A percentile compares a stretch with the other conserved stretches of the same genome.
Evolutionary conservation across 2,113 vertebrate genomes (phyloP).

Genomic region (Spea multiplicata): DNA sequence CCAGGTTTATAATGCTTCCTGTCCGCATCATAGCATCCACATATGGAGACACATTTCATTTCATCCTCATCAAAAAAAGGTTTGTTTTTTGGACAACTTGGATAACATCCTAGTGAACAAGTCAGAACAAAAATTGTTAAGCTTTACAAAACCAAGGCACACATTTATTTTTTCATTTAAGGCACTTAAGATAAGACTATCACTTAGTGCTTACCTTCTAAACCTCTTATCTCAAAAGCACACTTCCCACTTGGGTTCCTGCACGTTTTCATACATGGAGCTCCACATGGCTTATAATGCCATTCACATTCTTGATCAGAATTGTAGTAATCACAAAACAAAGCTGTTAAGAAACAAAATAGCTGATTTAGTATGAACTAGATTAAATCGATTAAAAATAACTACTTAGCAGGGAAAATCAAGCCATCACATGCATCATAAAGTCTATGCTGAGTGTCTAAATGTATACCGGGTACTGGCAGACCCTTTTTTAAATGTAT

Average conservation of each 20-base stretch:
- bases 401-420: too few species aligned
- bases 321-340: slow-evolving; percentile 51
- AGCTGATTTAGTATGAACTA: neutral
- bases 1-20: slow-evolving; percentile 55
- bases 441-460: too few species aligned
- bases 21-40: slow-evolving; percentile 60
- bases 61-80: slow-evolving; percentile 49
- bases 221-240: slow-evolving; percentile 28
- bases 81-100: slow-evolving; percentile 26
- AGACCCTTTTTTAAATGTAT: too few species aligned
- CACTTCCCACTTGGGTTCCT: slow-evolving; percentile 40
- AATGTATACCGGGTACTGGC: too few species aligned
- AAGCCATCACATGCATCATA: too few species aligned
- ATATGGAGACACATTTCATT: slow-evolving; percentile 50
- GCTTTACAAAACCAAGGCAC: neutral
- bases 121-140: neutral
- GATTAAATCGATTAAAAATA: too few species aligned
- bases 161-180: neutral
- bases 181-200: neutral
- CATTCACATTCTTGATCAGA: slow-evolving; percentile 29
- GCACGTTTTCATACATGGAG: slow-evolving; percentile 43
- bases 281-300: slow-evolving; percentile 49
- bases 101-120: slow-evolving; percentile 42
- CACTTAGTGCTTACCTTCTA: slow-evolving; percentile 39
- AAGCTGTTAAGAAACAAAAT: slow-evolving; percentile 33